Base-by-base conservation (phyloP, 2,888 invertebrate species). In the Drosophila macrospina region DNA sequence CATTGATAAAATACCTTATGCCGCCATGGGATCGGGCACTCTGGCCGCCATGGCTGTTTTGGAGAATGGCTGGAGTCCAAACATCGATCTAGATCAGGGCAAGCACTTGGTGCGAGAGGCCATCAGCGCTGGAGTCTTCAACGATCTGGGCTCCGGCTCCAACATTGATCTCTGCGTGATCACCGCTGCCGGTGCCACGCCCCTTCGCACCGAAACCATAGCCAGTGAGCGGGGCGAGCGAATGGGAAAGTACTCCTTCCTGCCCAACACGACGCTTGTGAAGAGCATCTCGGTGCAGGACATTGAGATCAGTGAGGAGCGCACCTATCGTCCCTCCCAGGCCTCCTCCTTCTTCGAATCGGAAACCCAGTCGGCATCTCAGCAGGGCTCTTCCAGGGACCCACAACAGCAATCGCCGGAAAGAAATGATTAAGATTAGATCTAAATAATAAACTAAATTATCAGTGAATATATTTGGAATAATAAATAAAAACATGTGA, bases 31-130 rank as follows among this genome's bases (percentile, higher is more conserved):
- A 80, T 94, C 98, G 66, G 98, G 98, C 24, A 98, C 98, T 24
- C 93, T 99, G 88, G 99, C 99, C 63, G 99, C 99, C 11, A 99
- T 99, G 96, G 94, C 98, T 57, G 96, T 98, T 1, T 97, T 99
- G 93, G 99, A 99, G 71, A 78, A 96, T 32, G 94, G 95, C 73
- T 99, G 97, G 97, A 96, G 95, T 87, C 95, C 96, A 1, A 93
- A 96, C 74, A 93, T 98, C 94, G 93, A 92, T 74, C 96, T 97
- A 90, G 97, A 97, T 74, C 97, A 98, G 86, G 99, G 97, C 20
- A 91, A 98, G 90, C 93, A 95, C 83, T 92, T 99, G 68, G 98
- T 99, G 0, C 94, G 98, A 41, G 96, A 98, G 93, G 99, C 98
- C 0, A 97, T 99, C 88, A 96, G 97, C 51, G 98, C 98, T 85